Percentiles rank a stretch among this genome's conserved stretches.
Evolutionary conservation across 2,797 vertebrate species (phyloP).

Genomic region (Peromyscus aztecus): DNA sequence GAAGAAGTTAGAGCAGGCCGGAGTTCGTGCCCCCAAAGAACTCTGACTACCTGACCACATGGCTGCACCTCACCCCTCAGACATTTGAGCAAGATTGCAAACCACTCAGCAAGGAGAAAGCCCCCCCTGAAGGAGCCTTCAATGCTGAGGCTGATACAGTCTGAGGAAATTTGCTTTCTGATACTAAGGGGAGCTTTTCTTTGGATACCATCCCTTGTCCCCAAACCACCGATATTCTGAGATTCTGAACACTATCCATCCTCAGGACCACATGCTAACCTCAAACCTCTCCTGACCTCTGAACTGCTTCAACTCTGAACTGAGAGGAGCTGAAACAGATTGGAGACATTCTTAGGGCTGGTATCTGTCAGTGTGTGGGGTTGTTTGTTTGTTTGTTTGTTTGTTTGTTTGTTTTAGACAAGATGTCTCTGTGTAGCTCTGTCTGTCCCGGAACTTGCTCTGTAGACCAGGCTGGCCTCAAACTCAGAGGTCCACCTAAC

Average conservation of each 20-base stretch:
- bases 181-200: neutral
- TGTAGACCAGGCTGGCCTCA: neutral
- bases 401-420: neutral
- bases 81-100: neutral
- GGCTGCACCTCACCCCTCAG: neutral
- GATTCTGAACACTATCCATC: neutral
- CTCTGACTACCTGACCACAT: neutral
- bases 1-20: neutral
- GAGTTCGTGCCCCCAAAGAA: neutral
- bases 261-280: neutral
- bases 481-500: neutral
- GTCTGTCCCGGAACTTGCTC: neutral
- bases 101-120: neutral
- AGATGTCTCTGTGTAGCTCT: neutral
- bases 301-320: neutral
- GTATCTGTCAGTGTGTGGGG: neutral
- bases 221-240: neutral
- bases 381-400: neutral
- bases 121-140: neutral
- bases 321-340: neutral
- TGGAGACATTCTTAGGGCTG: neutral
- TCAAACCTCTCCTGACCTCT: neutral
- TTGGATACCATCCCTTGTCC: neutral
- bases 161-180: neutral
- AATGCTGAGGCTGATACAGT: neutral